Percentiles rank a stretch among this genome's conserved stretches.
Conservation (phyloP, 2,113 vertebrate species). For the Centropus bengalensis region DNA sequence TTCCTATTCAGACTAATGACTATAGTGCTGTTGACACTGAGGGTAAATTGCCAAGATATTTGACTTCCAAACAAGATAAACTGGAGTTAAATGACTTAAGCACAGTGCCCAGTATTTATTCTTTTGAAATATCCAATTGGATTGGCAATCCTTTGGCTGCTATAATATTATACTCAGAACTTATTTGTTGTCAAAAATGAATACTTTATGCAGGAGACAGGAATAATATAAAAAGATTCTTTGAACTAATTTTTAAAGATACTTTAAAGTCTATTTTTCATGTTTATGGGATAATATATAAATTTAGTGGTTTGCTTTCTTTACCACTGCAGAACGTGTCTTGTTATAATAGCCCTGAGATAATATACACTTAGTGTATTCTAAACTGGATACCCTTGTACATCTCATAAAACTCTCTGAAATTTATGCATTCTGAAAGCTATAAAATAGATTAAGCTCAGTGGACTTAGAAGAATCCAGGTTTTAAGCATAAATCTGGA, state of each 20-base stretch:
- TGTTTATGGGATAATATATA: not conserved
- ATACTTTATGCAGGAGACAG: not conserved
- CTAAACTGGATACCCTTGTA: not conserved
- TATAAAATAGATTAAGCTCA: not conserved
- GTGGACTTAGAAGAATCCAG: not conserved
- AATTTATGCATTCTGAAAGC: not conserved
- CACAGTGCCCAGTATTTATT: not conserved
- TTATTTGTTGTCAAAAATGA: not conserved
- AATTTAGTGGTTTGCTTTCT: not conserved
- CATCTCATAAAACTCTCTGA: not conserved
- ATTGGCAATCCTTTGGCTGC: not conserved
- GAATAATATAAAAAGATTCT: not conserved
- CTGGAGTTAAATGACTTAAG: not conserved
- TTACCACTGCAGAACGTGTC: not conserved
- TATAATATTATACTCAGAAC: not conserved
- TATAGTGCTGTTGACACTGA: not conserved
- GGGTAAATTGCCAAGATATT: not conserved
- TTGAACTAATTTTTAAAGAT: not conserved
- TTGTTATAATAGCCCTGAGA: not conserved
- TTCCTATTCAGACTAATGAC: accelerated
- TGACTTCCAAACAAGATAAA: not conserved
- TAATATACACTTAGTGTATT: not conserved
- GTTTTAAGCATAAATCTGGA: not conserved
- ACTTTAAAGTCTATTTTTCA: not conserved
- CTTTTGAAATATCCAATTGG: not conserved